Percentiles rank a stretch among this genome's conserved stretches.
Conservation (phyloP, 2,888 invertebrate genomes). For the Ditula angustiorana region DNA sequence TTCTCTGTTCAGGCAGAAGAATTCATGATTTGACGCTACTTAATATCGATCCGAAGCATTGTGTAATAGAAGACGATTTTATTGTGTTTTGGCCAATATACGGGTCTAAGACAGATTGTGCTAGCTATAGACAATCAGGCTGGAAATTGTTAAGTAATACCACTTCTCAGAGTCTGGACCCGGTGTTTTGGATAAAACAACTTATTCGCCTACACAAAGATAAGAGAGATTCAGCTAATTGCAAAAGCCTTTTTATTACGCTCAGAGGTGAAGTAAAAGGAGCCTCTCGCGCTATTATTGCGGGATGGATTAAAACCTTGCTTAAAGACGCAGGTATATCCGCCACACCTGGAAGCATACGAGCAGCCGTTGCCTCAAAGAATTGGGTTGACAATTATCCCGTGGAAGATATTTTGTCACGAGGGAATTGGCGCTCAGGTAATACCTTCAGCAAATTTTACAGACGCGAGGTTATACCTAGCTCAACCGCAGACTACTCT, state of each 20-base stretch:
- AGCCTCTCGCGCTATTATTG: constrained; percentile 40
- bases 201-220: not conserved
- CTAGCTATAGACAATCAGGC: constrained; percentile 41
- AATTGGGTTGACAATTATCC: constrained; percentile 41
- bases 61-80: not conserved
- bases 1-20: not conserved
- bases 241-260: constrained; percentile 32
- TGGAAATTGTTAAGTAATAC: constrained; percentile 36
- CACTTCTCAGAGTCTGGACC: constrained; percentile 29
- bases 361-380: constrained; percentile 44
- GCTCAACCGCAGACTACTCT: no score
- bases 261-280: constrained; percentile 28
- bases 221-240: not conserved
- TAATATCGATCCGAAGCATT: not conserved
- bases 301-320: constrained; percentile 43
- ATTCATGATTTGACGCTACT: not conserved
- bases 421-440: constrained; percentile 42
- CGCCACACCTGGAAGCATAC: constrained; percentile 40
- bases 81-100: constrained; percentile 17
- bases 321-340: constrained; percentile 42
- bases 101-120: not conserved
- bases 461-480: constrained; percentile 15
- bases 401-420: constrained; percentile 41
- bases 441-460: constrained; percentile 43
- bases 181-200: constrained; percentile 36